These are phyloP conservation scores for Spinibarbus caldwelli DNA, from an alignment of 2,797 vertebrate species.

Conservation along the genomic window DNA sequence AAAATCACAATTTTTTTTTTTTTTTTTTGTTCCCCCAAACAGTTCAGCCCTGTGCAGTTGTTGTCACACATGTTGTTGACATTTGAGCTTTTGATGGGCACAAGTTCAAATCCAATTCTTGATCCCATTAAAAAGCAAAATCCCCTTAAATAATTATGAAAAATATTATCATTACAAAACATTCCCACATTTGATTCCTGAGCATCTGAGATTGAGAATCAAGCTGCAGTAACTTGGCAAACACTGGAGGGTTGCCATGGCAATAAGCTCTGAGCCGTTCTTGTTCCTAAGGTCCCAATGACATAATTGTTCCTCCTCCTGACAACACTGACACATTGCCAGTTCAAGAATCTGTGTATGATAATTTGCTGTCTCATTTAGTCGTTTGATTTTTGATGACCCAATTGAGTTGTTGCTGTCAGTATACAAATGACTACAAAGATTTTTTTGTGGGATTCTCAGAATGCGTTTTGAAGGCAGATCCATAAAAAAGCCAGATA, in stretches of 20 bases:
- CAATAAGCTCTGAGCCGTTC: constrained; percentile 57
- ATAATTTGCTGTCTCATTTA: constrained; percentile 40
- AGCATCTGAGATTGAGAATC: constrained; percentile 37
- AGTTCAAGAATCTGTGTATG: constrained; percentile 19
- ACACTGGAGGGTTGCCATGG: constrained; percentile 68
- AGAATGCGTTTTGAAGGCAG: neutral
- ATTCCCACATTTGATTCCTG: constrained; percentile 34
- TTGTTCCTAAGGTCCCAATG: constrained; percentile 49
- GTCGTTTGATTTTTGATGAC: constrained; percentile 5
- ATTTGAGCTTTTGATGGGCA: neutral
- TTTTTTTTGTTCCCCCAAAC: neutral
- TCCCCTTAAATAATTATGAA: constrained; percentile 1
- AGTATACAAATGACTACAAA: constrained; percentile 4
- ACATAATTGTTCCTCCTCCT: constrained; percentile 52
- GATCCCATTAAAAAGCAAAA: neutral
- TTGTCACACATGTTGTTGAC: neutral
- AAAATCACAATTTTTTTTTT: neutral
- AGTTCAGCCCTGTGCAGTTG: neutral
- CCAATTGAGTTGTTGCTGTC: neutral
- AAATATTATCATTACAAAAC: constrained; percentile 8
- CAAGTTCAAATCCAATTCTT: neutral
- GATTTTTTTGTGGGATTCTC: neutral
- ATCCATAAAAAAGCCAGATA: neutral
- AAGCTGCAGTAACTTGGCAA: constrained; percentile 44
- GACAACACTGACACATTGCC: constrained; percentile 20